phyloP scores from a whole-genome alignment of 1,140 invertebrate species.

The Radopholus similis region DNA sequence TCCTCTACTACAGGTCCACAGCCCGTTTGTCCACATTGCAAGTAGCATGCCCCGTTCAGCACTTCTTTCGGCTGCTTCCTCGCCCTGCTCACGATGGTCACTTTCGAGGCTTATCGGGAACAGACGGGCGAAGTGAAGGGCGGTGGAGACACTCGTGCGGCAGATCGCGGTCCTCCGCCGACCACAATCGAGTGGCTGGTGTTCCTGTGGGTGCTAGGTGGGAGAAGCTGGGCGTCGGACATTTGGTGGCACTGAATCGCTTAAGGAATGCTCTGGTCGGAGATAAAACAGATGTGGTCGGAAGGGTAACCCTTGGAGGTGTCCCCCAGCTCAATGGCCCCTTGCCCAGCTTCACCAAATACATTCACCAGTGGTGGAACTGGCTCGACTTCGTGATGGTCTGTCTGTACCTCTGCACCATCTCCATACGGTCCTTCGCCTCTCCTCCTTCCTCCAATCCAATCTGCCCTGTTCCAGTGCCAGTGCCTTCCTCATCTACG shows the following conservation, averaged over 20 bases:
- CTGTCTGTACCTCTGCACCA: constrained; percentile 63
- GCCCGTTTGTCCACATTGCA: not conserved
- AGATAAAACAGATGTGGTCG: constrained; percentile 79
- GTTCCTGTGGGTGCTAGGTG: constrained; percentile 77
- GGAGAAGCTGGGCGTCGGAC: not conserved
- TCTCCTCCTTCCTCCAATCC: constrained; percentile 31
- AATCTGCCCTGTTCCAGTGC: not conserved
- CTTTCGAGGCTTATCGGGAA: constrained; percentile 75
- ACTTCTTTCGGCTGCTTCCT: constrained; percentile 82
- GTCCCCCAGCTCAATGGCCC: too few species aligned
- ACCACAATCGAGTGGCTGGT: constrained; percentile 78
- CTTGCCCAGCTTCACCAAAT: constrained; percentile 73
- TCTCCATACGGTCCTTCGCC: constrained; percentile 60
- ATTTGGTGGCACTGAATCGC: not conserved
- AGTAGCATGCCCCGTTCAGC: constrained; percentile 62
- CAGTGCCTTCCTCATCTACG: constrained; percentile 46
- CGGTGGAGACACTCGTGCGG: constrained; percentile 66
- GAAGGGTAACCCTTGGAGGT: constrained; percentile 62
- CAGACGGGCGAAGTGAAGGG: constrained; percentile 76
- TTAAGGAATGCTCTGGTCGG: constrained; percentile 80
- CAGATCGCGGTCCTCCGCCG: constrained; percentile 76
- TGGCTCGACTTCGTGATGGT: constrained; percentile 86
- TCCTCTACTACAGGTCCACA: constrained; percentile 72
- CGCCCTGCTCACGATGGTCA: constrained; percentile 62
- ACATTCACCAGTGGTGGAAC: constrained; percentile 89